phyloP scores from a whole-genome alignment of 1,140 invertebrate genomes.

The Leptinotarsa defecta region DNA sequence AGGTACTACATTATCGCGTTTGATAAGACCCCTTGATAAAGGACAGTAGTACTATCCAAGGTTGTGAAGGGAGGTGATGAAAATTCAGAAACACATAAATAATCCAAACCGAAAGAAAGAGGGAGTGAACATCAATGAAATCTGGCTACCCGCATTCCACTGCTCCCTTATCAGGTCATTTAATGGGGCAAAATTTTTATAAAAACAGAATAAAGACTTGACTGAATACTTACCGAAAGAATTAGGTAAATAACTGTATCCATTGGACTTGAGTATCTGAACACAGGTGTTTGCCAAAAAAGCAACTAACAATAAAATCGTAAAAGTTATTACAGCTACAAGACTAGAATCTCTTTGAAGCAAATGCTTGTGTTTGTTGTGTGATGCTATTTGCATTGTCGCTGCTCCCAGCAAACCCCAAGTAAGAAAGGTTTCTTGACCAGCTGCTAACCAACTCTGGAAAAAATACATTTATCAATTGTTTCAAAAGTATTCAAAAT shows the following conservation, averaged over 20 bases:
- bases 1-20: too few relatives aligned
- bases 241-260: slow-evolving; percentile 75
- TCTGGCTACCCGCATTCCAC: too few relatives aligned
- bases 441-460: slow-evolving; percentile 85
- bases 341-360: slow-evolving; percentile 78
- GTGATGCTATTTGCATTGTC: slow-evolving; percentile 80
- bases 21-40: too few relatives aligned
- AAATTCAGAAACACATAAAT: too few relatives aligned
- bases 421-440: slow-evolving; percentile 85
- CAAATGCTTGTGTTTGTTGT: slow-evolving; percentile 70
- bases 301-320: slow-evolving; percentile 73
- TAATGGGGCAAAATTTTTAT: too few relatives aligned
- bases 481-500: background rate
- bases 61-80: too few relatives aligned
- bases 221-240: slow-evolving; percentile 75
- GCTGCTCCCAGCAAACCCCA: slow-evolving; percentile 88
- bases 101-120: too few relatives aligned
- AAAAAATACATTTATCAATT: slow-evolving; percentile 41
- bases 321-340: slow-evolving; percentile 77
- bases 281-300: slow-evolving; percentile 82
- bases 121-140: too few relatives aligned
- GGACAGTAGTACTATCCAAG: too few relatives aligned
- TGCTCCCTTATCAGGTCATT: too few relatives aligned
- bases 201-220: too few relatives aligned
- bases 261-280: slow-evolving; percentile 72